These are phyloP conservation scores for Meteorus colon DNA, from an alignment of 2,888 invertebrate genomes.

Conservation along the genomic window DNA sequence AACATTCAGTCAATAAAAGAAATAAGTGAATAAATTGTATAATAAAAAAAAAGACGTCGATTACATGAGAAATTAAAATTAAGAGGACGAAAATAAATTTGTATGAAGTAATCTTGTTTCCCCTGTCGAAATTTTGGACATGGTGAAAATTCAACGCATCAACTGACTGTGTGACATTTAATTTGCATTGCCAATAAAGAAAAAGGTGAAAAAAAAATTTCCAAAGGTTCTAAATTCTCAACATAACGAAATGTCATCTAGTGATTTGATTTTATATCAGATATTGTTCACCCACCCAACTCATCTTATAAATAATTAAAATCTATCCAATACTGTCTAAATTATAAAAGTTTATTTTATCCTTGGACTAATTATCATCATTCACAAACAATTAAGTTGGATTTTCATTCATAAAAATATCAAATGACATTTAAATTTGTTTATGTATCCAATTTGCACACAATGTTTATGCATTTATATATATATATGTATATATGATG, in stretches of 20 bases:
- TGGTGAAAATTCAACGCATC: constrained; percentile 2
- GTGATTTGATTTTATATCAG: no score
- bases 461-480: background rate
- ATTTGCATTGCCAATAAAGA: background rate
- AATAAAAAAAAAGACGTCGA: background rate
- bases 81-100: constrained; percentile 28
- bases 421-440: background rate
- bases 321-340: no score
- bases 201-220: background rate
- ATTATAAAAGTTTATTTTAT: no score
- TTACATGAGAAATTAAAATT: constrained; percentile 9
- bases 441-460: background rate
- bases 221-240: no score
- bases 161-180: background rate
- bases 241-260: no score
- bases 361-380: background rate
- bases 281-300: no score
- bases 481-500: background rate
- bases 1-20: background rate
- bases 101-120: constrained; percentile 49
- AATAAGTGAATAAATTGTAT: background rate
- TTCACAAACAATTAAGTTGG: background rate
- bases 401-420: constrained; percentile 1
- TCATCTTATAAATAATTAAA: no score
- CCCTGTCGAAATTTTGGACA: constrained; percentile 43